Evolutionary conservation across 2,888 invertebrate genomes (phyloP).

Genomic region (Platycnemis pennipes): DNA sequence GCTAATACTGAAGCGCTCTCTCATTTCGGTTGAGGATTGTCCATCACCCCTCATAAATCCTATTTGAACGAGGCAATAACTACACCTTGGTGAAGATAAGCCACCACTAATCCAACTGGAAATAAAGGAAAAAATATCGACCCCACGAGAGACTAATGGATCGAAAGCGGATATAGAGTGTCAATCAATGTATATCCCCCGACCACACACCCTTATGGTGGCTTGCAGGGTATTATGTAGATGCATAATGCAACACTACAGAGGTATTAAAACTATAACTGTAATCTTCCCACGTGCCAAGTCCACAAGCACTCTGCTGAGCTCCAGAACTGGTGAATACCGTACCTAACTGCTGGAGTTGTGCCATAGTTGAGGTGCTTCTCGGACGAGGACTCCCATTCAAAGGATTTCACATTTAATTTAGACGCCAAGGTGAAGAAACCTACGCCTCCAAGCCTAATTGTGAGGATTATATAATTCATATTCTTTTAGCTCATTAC

Average conservation of each 20-base stretch:
- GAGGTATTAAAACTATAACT: neutral
- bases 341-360: neutral
- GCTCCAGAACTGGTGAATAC: conserved; percentile 4
- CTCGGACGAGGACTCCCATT: neutral
- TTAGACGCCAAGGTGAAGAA: neutral
- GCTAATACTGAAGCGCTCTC: neutral
- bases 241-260: too few species aligned
- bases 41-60: too few species aligned
- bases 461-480: too few species aligned
- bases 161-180: neutral
- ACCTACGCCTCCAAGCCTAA: too few species aligned
- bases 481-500: too few species aligned
- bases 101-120: neutral
- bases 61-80: neutral
- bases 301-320: neutral
- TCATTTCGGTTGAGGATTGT: too few species aligned
- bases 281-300: neutral
- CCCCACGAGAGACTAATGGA: neutral
- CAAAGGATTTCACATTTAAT: neutral
- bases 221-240: neutral
- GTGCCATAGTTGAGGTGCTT: conserved; percentile 53
- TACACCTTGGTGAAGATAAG: neutral
- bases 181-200: neutral
- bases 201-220: too few species aligned
- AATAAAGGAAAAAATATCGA: neutral